phyloP scores from a whole-genome alignment of 1,140 invertebrate genomes.

The Drosophila persimilis region DNA sequence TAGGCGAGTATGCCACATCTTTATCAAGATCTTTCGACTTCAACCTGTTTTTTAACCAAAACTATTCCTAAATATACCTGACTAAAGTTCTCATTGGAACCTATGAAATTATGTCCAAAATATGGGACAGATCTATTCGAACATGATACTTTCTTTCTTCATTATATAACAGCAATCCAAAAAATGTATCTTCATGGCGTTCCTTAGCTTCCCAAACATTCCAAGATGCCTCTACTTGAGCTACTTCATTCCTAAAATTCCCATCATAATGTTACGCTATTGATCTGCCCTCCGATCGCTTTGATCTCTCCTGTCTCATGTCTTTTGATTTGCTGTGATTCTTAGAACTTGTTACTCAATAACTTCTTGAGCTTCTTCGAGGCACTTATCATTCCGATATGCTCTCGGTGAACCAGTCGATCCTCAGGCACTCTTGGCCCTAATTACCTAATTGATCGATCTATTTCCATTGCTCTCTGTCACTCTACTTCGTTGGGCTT shows the following conservation, averaged over 20 bases:
- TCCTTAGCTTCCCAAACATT: constrained; percentile 17
- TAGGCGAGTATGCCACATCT: background rate
- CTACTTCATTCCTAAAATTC: background rate
- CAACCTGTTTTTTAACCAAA: too few relatives aligned
- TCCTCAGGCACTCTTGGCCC: constrained; percentile 28
- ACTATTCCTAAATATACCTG: too few relatives aligned
- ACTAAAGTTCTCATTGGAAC: too few relatives aligned
- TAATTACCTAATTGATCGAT: constrained; percentile 53
- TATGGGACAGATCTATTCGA: too few relatives aligned
- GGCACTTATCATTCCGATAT: constrained; percentile 8
- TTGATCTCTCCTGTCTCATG: constrained; percentile 1
- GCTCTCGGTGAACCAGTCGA: background rate
- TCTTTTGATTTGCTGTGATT: constrained; percentile 32
- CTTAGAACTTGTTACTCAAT: constrained; percentile 28
- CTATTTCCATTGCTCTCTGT: constrained; percentile 24
- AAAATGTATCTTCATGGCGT: background rate
- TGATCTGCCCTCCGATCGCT: background rate
- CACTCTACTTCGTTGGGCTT: background rate
- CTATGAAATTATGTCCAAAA: too few relatives aligned
- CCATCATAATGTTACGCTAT: background rate
- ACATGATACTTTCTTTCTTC: too few relatives aligned
- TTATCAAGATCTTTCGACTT: background rate
- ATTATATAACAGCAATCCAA: background rate
- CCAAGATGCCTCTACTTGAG: background rate
- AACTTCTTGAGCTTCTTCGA: constrained; percentile 34